A percentile compares a stretch with the other conserved stretches of the same genome.
These are phyloP conservation scores for Tanypteryx hageni DNA, from an alignment of 2,888 invertebrate species.

Conservation along the genomic window DNA sequence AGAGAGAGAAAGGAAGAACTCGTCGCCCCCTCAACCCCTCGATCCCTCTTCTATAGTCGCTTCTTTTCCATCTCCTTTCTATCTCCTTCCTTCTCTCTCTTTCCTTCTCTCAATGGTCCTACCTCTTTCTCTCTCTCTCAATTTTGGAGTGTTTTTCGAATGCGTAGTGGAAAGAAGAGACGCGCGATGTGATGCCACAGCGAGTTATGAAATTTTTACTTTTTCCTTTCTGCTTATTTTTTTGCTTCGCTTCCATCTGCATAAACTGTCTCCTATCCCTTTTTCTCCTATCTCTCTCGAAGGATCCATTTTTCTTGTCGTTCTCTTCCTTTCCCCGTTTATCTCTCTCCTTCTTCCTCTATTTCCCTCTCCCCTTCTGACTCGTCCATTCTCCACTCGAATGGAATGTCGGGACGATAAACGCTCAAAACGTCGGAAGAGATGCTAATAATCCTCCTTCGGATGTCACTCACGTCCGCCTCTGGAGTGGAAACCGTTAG, in stretches of 20 bases:
- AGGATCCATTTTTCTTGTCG: neutral
- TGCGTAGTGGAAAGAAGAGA: too few species aligned
- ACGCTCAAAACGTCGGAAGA: slow-evolving; percentile 35
- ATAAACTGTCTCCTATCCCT: neutral
- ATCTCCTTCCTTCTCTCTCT: neutral
- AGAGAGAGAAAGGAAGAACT: neutral
- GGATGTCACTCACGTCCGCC: slow-evolving; percentile 57
- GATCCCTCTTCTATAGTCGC: too few species aligned
- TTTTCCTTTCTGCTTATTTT: neutral
- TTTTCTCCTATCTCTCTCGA: neutral
- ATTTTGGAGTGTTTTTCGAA: too few species aligned
- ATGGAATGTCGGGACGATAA: slow-evolving; percentile 50
- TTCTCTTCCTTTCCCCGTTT: neutral
- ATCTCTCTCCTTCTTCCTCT: neutral
- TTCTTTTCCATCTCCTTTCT: neutral
- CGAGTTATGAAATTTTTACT: neutral
- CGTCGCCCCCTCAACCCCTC: too few species aligned
- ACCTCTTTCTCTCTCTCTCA: too few species aligned
- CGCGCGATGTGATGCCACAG: neutral
- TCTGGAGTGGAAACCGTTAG: slow-evolving; percentile 41
- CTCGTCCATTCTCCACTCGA: slow-evolving; percentile 39
- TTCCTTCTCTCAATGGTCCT: neutral
- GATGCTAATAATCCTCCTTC: slow-evolving; percentile 64
- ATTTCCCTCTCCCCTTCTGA: slow-evolving; percentile 8
- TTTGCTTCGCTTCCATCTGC: neutral